phyloP scores from a whole-genome alignment of 2,797 vertebrate genomes.

The Anomalospiza imberbis region DNA sequence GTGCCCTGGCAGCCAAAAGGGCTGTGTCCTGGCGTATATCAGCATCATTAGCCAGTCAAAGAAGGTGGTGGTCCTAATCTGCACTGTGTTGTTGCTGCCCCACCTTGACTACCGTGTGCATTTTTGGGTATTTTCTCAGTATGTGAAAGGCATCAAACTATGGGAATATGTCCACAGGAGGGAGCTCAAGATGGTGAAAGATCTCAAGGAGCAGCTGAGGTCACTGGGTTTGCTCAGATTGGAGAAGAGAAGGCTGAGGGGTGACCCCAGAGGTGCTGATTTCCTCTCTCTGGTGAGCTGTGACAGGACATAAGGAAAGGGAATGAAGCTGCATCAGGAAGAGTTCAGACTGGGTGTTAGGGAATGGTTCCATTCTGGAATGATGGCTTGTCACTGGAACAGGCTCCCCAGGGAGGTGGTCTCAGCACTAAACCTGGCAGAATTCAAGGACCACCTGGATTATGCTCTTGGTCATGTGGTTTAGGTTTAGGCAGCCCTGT shows the following conservation, averaged over 20 bases:
- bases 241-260: not conserved
- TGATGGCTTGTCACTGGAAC: not conserved
- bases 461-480: not conserved
- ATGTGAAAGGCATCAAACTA: not conserved
- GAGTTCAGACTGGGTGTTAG: not conserved
- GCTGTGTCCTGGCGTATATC: not conserved
- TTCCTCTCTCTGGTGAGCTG: not conserved
- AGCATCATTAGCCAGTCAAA: fast-evolving
- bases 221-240: not conserved
- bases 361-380: not conserved
- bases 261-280: not conserved
- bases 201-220: not conserved
- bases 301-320: fast-evolving
- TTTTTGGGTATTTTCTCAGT: not conserved
- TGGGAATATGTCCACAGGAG: not conserved
- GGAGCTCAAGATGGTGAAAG: not conserved
- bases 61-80: not conserved
- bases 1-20: not conserved
- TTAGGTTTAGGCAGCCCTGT: not conserved
- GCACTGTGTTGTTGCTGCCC: not conserved
- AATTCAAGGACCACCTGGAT: not conserved
- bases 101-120: not conserved
- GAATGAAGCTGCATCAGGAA: not conserved
- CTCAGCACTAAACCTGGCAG: fast-evolving
- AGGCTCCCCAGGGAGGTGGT: not conserved